Evolutionary conservation across 2,888 invertebrate genomes (phyloP).

Genomic region (Eupithecia subumbrata): DNA sequence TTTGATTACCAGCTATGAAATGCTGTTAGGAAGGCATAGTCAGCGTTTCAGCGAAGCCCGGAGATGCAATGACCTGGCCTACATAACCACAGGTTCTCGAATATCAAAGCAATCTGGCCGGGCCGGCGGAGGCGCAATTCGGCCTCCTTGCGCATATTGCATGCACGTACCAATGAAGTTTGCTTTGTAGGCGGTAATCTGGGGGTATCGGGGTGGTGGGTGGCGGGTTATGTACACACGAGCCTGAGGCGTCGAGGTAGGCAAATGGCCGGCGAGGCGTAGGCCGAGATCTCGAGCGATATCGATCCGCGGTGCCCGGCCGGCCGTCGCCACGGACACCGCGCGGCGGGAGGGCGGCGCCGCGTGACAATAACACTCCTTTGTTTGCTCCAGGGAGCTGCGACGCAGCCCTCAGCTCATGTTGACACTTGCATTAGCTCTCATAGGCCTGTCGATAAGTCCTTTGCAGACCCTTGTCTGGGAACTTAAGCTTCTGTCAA

Average conservation of each 20-base stretch:
- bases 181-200: conserved; percentile 84
- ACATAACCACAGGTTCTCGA: conserved; percentile 58
- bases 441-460: conserved; percentile 21
- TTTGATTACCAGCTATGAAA: background rate
- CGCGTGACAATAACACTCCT: conserved; percentile 81
- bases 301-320: conserved; percentile 79
- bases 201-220: conserved; percentile 80
- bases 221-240: conserved; percentile 82
- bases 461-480: conserved; percentile 11
- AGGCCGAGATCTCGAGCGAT: conserved; percentile 82
- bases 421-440: conserved; percentile 1
- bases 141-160: conserved; percentile 84
- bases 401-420: background rate
- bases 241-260: conserved; percentile 83
- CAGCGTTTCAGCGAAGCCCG: conserved; percentile 57
- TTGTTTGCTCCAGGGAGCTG: conserved; percentile 66
- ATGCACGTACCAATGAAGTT: conserved; percentile 84
- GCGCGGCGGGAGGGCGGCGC: conserved; percentile 74
- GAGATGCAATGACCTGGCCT: conserved; percentile 68
- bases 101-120: conserved; percentile 79
- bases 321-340: conserved; percentile 75
- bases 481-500: conserved; percentile 4
- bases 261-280: conserved; percentile 83
- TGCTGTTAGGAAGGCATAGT: background rate
- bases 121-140: conserved; percentile 74